A percentile compares a stretch with the other conserved stretches of the same genome.
phyloP scores from a whole-genome alignment of 2,888 invertebrate species.

The Mactromeris polynyma region DNA sequence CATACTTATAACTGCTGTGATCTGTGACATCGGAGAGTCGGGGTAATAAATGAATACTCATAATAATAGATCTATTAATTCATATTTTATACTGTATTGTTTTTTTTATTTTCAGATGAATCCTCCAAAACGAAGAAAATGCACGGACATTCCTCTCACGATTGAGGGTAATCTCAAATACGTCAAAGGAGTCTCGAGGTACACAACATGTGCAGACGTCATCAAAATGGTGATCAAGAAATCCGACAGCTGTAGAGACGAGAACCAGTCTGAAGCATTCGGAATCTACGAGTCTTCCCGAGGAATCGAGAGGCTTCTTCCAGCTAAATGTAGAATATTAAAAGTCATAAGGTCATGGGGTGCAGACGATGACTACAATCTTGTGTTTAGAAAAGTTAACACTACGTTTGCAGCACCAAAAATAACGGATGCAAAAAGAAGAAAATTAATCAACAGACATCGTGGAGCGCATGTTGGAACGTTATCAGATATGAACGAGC shows the following conservation, averaged over 20 bases:
- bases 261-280: slow-evolving; percentile 43
- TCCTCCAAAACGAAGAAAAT: slow-evolving; percentile 18
- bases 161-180: slow-evolving; percentile 46
- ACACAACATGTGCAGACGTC: slow-evolving; percentile 69
- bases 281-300: slow-evolving; percentile 67
- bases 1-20: no score
- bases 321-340: slow-evolving; percentile 57
- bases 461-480: neutral
- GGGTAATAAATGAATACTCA: no score
- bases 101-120: slow-evolving; percentile 59
- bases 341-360: slow-evolving; percentile 67
- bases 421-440: slow-evolving; percentile 59
- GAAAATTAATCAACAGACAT: slow-evolving; percentile 48
- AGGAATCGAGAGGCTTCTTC: slow-evolving; percentile 64
- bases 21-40: no score
- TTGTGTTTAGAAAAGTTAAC: slow-evolving; percentile 58
- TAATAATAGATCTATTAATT: no score
- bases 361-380: slow-evolving; percentile 44
- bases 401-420: slow-evolving; percentile 47
- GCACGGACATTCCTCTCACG: slow-evolving; percentile 54
- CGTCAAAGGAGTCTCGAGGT: slow-evolving; percentile 65
- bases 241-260: slow-evolving; percentile 31
- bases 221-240: slow-evolving; percentile 67
- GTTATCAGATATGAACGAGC: slow-evolving; percentile 7
- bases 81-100: no score